These are phyloP conservation scores for Drosophila mulleri DNA, from an alignment of 2,888 invertebrate species.

Conservation along the genomic window DNA sequence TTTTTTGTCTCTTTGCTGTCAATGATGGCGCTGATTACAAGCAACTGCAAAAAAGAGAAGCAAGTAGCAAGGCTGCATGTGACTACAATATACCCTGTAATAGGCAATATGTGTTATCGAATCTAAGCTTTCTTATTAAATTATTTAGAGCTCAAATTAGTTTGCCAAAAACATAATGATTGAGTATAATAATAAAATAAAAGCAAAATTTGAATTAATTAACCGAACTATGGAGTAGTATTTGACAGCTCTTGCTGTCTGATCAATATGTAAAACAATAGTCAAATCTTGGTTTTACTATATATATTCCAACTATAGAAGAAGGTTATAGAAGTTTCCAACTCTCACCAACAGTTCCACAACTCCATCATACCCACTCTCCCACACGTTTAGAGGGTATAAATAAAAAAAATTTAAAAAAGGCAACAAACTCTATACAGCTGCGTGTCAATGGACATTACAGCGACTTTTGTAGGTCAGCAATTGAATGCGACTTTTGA, in stretches of 20 bases:
- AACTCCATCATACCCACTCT: neutral
- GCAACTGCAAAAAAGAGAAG: constrained; percentile 6
- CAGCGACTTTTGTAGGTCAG: constrained; percentile 56
- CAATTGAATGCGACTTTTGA: constrained; percentile 54
- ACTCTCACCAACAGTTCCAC: neutral
- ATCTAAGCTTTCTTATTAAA: no score
- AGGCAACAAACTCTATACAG: constrained; percentile 7
- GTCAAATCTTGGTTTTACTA: neutral
- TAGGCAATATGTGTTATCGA: no score
- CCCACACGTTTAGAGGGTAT: constrained; percentile 34
- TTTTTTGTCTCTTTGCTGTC: constrained; percentile 33
- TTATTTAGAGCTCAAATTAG: no score
- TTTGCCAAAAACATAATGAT: no score
- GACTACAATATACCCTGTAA: constrained; percentile 22
- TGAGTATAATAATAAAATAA: no score
- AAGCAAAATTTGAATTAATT: no score
- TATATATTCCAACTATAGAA: neutral
- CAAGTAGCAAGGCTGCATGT: neutral
- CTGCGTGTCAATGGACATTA: constrained; percentile 29
- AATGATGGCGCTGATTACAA: constrained; percentile 38
- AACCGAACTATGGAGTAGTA: neutral
- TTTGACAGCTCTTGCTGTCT: neutral
- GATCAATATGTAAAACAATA: neutral
- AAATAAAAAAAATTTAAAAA: neutral
- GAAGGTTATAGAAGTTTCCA: neutral